phyloP scores from a whole-genome alignment of 2,797 vertebrate species.

The Ctenochaetus hawaiiensis region DNA sequence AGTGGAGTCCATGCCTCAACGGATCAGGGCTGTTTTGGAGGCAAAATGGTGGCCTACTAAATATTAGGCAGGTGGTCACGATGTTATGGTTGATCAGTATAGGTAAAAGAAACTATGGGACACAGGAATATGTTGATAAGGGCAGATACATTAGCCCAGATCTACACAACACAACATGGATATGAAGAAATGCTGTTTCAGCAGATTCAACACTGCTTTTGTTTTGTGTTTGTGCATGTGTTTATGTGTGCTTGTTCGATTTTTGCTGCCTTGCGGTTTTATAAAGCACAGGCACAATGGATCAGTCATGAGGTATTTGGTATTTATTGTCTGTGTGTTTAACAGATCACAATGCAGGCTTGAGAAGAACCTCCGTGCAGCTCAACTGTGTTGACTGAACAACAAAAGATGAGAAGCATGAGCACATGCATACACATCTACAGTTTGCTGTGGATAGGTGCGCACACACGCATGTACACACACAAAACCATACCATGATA shows the following conservation, averaged over 20 bases:
- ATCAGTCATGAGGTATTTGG: constrained; percentile 21
- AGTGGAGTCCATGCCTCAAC: too few species aligned
- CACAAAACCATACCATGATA: too few species aligned
- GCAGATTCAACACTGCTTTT: constrained; percentile 24
- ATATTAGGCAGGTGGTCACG: too few species aligned
- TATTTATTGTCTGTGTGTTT: constrained; percentile 35
- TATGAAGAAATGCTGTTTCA: constrained; percentile 42
- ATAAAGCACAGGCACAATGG: constrained; percentile 19
- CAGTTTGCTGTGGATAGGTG: neutral
- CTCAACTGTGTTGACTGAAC: too few species aligned
- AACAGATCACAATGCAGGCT: constrained; percentile 47
- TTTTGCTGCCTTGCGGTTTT: constrained; percentile 62
- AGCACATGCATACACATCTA: too few species aligned
- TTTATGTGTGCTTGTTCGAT: constrained; percentile 1
- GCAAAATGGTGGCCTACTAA: too few species aligned
- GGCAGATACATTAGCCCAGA: constrained; percentile 1
- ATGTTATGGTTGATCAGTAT: too few species aligned
- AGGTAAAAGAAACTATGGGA: neutral
- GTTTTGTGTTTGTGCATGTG: constrained; percentile 9
- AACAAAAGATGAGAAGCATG: too few species aligned
- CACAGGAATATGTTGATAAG: neutral
- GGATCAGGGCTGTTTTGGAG: too few species aligned
- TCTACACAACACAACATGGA: constrained; percentile 23
- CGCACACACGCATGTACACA: too few species aligned
- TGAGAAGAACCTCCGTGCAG: constrained; percentile 46